Evolutionary conservation across 2,888 invertebrate species (phyloP).

Genomic region (Campoletis raptor): DNA sequence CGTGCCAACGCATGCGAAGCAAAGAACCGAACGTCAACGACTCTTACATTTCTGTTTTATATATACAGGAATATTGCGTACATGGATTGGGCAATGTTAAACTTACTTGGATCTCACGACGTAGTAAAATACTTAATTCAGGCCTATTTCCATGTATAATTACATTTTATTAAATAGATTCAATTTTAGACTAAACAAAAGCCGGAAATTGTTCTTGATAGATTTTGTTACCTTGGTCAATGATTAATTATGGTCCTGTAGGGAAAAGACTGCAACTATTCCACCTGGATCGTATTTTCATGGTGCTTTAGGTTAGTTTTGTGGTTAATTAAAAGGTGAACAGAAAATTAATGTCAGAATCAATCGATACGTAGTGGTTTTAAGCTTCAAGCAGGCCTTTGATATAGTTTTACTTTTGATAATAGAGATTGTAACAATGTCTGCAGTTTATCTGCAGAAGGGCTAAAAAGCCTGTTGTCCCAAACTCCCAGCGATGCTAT

Average conservation of each 20-base stretch:
- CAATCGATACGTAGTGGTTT: not conserved
- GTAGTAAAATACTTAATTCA: not conserved
- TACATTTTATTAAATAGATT: not conserved
- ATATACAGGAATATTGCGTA: conserved; percentile 11
- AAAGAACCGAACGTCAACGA: conserved; percentile 67
- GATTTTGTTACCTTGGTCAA: not conserved
- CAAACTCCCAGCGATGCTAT: not conserved
- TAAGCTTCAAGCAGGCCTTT: not conserved
- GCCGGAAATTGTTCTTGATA: not conserved
- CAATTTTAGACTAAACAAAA: not conserved
- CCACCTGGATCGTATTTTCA: too few species aligned
- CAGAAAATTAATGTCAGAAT: not conserved
- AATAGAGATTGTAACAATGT: not conserved
- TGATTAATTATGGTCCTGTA: not conserved
- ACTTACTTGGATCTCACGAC: conserved; percentile 53
- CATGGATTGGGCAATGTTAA: conserved; percentile 33
- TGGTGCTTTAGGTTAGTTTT: too few species aligned
- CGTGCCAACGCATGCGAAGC: conserved; percentile 83
- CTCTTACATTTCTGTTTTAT: conserved; percentile 33
- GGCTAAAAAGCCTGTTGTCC: not conserved
- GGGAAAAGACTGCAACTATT: not conserved
- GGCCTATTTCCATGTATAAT: not conserved
- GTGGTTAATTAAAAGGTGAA: not conserved
- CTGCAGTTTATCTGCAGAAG: not conserved
- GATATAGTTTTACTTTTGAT: not conserved